phyloP scores from a whole-genome alignment of 2,797 vertebrate species.

The Euthynnus affinis region DNA sequence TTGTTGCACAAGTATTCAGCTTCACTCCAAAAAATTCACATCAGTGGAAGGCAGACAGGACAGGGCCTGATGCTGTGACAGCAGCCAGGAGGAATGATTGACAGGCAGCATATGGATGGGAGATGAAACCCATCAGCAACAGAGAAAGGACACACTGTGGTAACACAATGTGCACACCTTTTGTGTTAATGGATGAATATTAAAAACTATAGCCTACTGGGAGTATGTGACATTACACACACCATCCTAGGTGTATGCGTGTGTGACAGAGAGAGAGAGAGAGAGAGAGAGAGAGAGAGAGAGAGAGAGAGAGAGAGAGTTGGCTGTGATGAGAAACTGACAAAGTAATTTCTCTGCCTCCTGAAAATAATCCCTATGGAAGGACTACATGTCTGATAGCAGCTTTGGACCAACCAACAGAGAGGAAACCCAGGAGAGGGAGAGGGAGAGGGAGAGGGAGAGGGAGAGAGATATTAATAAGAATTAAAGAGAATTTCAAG shows the following conservation, averaged over 20 bases:
- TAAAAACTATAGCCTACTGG: constrained; percentile 3
- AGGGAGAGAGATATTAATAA: not conserved
- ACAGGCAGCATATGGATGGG: constrained; percentile 20
- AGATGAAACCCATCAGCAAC: constrained; percentile 14
- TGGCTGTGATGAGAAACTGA: constrained; percentile 9
- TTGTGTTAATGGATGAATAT: constrained; percentile 34
- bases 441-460: not conserved
- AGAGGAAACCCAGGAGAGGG: not conserved
- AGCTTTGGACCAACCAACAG: not conserved
- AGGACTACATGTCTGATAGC: constrained; percentile 3
- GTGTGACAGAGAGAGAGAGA: not conserved
- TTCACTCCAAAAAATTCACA: not conserved
- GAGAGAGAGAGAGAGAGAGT: not conserved
- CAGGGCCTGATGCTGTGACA: constrained; percentile 12
- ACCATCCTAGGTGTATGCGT: not conserved
- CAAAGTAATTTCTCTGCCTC: not conserved
- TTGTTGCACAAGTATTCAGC: not conserved
- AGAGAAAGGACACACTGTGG: constrained; percentile 13
- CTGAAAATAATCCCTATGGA: constrained; percentile 18
- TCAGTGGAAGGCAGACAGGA: not conserved
- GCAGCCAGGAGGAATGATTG: constrained; percentile 32
- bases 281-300: not conserved
- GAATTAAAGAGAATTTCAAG: not conserved
- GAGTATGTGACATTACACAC: not conserved
- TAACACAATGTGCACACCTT: not conserved